phyloP scores from a whole-genome alignment of 1,140 invertebrate species.

The Halictus rubicundus region DNA sequence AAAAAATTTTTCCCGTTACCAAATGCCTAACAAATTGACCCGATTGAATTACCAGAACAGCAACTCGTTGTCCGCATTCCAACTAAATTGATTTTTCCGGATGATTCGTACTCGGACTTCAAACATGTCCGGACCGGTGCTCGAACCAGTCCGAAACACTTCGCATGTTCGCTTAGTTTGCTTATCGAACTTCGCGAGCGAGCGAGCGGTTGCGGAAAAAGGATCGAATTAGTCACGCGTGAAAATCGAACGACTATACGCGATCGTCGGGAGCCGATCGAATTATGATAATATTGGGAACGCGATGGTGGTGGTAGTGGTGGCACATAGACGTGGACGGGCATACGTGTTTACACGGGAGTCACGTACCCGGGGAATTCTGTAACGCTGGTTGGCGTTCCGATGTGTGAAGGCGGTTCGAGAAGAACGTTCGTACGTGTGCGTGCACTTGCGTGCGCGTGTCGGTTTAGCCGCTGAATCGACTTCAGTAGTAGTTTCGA shows the following conservation, averaged over 20 bases:
- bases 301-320: background rate
- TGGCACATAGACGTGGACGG: no score
- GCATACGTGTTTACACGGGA: slow-evolving; percentile 1
- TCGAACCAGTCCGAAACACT: no score
- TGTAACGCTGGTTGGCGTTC: background rate
- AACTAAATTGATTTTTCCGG: no score
- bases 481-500: background rate
- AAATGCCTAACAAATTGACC: no score
- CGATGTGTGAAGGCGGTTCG: background rate
- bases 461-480: background rate
- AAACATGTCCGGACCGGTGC: no score
- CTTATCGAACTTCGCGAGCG: no score
- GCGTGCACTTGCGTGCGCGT: background rate
- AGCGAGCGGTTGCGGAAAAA: background rate
- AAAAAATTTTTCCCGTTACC: no score
- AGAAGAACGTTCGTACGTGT: background rate
- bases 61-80: no score
- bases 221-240: slow-evolving; percentile 23
- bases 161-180: no score
- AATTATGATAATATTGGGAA: slow-evolving; percentile 6
- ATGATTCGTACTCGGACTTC: no score
- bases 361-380: background rate
- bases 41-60: no score
- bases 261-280: background rate
- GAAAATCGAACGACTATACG: slow-evolving; percentile 2